A percentile compares a stretch with the other conserved stretches of the same genome.
Evolutionary conservation across 2,797 vertebrate species (phyloP).

Genomic region (Paramormyrops hopkinsi): DNA sequence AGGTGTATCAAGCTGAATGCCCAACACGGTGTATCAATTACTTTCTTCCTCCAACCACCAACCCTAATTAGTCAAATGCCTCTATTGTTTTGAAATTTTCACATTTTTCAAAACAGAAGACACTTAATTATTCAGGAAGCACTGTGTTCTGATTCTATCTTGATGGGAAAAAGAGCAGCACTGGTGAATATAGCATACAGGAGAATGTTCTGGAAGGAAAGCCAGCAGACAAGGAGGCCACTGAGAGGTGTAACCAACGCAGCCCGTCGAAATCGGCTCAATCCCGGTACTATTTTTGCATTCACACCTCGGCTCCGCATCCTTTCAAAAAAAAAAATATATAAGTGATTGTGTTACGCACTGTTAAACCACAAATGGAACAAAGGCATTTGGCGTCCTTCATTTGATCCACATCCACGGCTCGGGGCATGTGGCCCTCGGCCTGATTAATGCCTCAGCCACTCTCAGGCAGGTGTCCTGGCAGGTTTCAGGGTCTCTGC

Average conservation of each 20-base stretch:
- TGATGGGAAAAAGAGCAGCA: neutral
- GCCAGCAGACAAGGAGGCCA: neutral
- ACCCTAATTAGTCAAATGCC: neutral
- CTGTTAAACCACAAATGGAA: neutral
- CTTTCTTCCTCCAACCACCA: neutral
- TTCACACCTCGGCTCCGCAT: neutral
- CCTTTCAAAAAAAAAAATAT: neutral
- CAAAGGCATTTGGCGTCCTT: neutral
- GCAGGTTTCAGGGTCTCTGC: neutral
- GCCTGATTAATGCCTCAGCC: constrained; percentile 2
- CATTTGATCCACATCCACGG: neutral
- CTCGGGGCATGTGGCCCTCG: neutral
- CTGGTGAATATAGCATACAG: neutral
- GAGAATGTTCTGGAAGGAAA: neutral
- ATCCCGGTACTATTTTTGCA: neutral
- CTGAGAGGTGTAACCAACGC: neutral
- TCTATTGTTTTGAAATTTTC: neutral
- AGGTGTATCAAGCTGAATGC: neutral
- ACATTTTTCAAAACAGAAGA: neutral
- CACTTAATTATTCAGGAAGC: neutral
- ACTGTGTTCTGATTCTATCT: neutral
- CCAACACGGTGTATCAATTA: neutral
- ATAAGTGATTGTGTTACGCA: neutral
- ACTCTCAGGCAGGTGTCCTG: neutral
- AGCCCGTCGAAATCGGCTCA: neutral